Conservation (phyloP, 2,797 vertebrate species). For the Phrynocephalus vlangalii region DNA sequence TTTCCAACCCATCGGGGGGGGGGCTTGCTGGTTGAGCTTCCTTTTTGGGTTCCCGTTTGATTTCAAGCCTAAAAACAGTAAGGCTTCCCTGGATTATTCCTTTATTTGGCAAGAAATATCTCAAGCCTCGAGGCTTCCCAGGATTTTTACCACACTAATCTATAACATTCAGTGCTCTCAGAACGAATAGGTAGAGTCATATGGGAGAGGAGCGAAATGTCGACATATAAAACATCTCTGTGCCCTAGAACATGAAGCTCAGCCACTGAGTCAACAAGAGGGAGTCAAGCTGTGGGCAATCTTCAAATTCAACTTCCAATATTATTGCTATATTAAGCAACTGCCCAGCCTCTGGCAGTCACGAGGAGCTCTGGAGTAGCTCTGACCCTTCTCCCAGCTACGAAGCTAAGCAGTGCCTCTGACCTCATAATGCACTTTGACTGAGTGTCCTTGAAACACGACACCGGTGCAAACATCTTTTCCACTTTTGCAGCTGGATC, state of each 20-base stretch:
- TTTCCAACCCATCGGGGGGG: too few species aligned
- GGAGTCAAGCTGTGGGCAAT: not conserved
- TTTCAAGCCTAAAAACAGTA: too few species aligned
- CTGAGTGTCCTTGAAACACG: not conserved
- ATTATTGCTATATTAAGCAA: not conserved
- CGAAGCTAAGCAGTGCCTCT: not conserved
- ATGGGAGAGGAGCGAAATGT: not conserved
- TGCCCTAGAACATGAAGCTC: not conserved
- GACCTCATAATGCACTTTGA: constrained; percentile 5
- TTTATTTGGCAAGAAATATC: too few species aligned
- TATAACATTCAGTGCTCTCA: not conserved
- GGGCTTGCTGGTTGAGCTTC: too few species aligned
- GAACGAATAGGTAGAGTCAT: not conserved
- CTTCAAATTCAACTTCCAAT: not conserved
- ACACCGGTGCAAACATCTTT: not conserved
- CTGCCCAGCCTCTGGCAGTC: not conserved
- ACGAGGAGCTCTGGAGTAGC: not conserved
- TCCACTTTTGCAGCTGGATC: not conserved
- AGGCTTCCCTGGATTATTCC: too few species aligned
- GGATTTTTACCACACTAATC: too few species aligned
- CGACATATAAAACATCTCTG: not conserved
- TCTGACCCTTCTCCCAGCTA: not conserved
- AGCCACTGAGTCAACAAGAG: not conserved
- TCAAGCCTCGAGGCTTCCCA: too few species aligned
- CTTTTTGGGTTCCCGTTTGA: too few species aligned